A percentile compares a stretch with the other conserved stretches of the same genome.
Conservation (phyloP, 2,888 invertebrate species). For the Cataglyphis altisquamis region DNA sequence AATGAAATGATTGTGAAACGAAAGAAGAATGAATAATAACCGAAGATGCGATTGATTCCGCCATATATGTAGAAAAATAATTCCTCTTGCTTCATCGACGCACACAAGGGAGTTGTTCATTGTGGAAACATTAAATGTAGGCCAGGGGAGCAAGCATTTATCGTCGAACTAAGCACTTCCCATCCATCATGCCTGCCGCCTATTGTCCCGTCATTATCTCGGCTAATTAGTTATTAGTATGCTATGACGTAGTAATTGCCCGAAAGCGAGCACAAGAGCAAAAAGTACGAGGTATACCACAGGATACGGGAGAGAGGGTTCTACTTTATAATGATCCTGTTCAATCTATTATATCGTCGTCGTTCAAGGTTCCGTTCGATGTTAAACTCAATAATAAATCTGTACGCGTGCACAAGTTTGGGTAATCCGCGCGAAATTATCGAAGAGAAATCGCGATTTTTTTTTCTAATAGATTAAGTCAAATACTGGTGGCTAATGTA, state of each 20-base stretch:
- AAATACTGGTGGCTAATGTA: not conserved
- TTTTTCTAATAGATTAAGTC: not conserved
- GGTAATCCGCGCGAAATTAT: not conserved
- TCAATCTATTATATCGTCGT: slow-evolving; percentile 80
- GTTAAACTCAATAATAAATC: slow-evolving; percentile 9
- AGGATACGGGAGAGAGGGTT: slow-evolving; percentile 83
- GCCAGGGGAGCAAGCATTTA: slow-evolving; percentile 82
- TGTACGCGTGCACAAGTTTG: not conserved
- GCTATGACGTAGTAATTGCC: slow-evolving; percentile 83
- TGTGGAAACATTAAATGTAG: slow-evolving; percentile 82
- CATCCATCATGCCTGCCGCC: slow-evolving; percentile 76
- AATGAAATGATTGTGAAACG: not conserved
- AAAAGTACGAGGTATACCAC: slow-evolving; percentile 80
- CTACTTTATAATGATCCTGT: slow-evolving; percentile 74
- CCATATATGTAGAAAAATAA: not conserved
- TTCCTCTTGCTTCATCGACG: not conserved
- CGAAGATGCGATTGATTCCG: not conserved
- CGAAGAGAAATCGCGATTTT: not conserved
- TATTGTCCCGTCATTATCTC: slow-evolving; percentile 85
- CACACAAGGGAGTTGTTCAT: slow-evolving; percentile 62
- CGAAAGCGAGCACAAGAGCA: slow-evolving; percentile 77
- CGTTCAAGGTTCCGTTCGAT: slow-evolving; percentile 80
- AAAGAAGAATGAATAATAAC: not conserved
- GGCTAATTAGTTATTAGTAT: slow-evolving; percentile 85
- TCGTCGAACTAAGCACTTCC: slow-evolving; percentile 83